Base-by-base conservation (phyloP, 1,140 invertebrate species). In the Triops cancriformis region DNA sequence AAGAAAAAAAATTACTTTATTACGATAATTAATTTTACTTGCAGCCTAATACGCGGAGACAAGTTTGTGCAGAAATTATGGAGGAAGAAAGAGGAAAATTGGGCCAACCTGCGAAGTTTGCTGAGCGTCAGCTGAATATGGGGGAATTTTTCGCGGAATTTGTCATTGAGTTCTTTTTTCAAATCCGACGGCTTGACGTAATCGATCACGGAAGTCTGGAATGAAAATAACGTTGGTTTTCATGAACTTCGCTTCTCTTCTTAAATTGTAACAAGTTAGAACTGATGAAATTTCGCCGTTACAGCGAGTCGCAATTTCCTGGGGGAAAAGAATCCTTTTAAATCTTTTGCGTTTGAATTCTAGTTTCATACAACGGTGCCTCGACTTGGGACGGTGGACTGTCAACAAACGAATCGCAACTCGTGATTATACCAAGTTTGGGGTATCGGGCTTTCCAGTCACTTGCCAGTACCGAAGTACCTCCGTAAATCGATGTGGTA, bases 131-230 rank as follows among this genome's bases (percentile, higher is more conserved):
- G 86, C 83, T 98, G 93, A 79, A 98, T 92, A 80, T 95, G 90
- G 1, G 97, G 97, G 87, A 98, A 98, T 83, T 95, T 95, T 82
- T 96, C 94, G 81, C 90, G 89, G 83, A 99, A 99, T 85, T 98
- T 98, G 82, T 98, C 96, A 86, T 99, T 99, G 0, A 98, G 86
- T 86, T 98, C 97, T 85, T 96, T 97, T 83, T 98, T 98, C 76
- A 99, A 85, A 85, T 98, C 96, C n/a, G 94, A 93, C 28, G 96
- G 95, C 82, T 94, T 91, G 1, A 97, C 95, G 84, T 98, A 98
- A 85, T 98, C 95, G 81, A 98, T 98, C 26, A 98, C 93, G 1
- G 96, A 98, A 12, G 94, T 95, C 89, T 89, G 80, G 77, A 83
- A 83, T 45, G 26, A 73, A 27, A 78, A 18, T 31, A 31, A 43